Evolutionary conservation across 2,888 invertebrate species (phyloP), one percentile per base, ranked within the genome.

Genomic region (Leptinotarsa rubiginosa): DNA sequence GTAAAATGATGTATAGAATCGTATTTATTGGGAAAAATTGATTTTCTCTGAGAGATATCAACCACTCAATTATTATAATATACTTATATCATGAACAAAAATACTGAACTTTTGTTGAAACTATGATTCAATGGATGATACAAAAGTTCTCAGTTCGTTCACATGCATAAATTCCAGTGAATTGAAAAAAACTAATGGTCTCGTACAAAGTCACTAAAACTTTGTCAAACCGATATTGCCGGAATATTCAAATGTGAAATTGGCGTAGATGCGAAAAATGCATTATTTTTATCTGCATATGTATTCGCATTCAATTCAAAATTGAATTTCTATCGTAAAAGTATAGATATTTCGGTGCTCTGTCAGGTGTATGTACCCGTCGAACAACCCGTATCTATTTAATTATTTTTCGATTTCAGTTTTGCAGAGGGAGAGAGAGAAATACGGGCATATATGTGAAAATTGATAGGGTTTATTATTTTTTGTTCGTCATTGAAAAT

Each of bases 351-450:
- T 52, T 52, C 52, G n/a, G n/a, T 52, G 18, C 52, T 18, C 7
- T 52, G 52, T 52, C 52, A 52, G 52, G n/a, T 52, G 52, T 52
- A 18, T 52, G 7, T 18, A 18, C 18, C n/a, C 52, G 7, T 12
- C 18, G 18, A 52, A 52, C n/a, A 52, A 52, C 52, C 52, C 52
- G 52, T 52, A 52, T 52, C 52, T 52, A 52, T 18, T 52, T 52
- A 52, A 52, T 18, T 52, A 52, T 52, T 52, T 18, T 52, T 52
- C 18, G 12, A 18, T 52, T 52, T 12, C 12, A 52, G 18, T 52
- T 52, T 18, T 5, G 12, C 10, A 10, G 18, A 18, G 7, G 10
- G 52, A 3, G 7, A 52, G 7, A 1, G 10, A 18, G 18, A 10
- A 18, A 52, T 52, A 18, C 13, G 3, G 18, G n/a, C 18, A 18